Conservation (phyloP, 2,888 invertebrate genomes). For the Corythucha ciliata region DNA sequence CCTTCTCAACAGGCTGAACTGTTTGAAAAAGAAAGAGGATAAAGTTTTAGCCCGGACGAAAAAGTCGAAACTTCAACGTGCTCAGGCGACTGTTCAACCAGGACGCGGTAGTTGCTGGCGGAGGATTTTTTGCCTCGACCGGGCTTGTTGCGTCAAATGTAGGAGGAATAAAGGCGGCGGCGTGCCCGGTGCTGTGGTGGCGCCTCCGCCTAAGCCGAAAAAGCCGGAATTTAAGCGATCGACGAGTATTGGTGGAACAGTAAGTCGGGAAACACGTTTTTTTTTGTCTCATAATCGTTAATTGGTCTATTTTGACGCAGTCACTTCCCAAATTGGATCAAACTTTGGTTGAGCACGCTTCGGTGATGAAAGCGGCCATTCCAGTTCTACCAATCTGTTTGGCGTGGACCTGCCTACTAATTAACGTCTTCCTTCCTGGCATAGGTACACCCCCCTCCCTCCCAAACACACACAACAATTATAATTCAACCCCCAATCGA, state of each 20-base stretch:
- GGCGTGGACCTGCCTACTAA: constrained; percentile 78
- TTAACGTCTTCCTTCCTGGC: constrained; percentile 71
- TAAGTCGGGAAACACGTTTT: neutral
- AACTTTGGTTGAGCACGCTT: constrained; percentile 68
- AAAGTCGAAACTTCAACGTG: neutral
- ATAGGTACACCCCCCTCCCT: constrained; percentile 56
- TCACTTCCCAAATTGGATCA: constrained; percentile 69
- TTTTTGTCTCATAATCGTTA: neutral
- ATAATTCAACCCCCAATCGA: neutral
- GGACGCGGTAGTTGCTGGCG: constrained; percentile 13
- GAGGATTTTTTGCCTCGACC: constrained; percentile 22
- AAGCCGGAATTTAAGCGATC: constrained; percentile 18
- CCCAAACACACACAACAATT: neutral
- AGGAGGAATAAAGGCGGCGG: neutral
- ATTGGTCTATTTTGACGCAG: too few relatives aligned
- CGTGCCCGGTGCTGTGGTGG: neutral
- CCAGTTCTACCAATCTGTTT: constrained; percentile 79
- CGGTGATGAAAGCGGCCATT: constrained; percentile 83
- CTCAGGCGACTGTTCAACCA: neutral
- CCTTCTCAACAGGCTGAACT: constrained; percentile 19
- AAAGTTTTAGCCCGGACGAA: too few relatives aligned
- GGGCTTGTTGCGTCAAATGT: constrained; percentile 22
- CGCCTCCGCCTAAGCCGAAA: constrained; percentile 6
- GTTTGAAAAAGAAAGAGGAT: too few relatives aligned
- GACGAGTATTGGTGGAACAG: constrained; percentile 11